phyloP scores from a whole-genome alignment of 2,113 vertebrate genomes.

The Pelodiscus sinensis region DNA sequence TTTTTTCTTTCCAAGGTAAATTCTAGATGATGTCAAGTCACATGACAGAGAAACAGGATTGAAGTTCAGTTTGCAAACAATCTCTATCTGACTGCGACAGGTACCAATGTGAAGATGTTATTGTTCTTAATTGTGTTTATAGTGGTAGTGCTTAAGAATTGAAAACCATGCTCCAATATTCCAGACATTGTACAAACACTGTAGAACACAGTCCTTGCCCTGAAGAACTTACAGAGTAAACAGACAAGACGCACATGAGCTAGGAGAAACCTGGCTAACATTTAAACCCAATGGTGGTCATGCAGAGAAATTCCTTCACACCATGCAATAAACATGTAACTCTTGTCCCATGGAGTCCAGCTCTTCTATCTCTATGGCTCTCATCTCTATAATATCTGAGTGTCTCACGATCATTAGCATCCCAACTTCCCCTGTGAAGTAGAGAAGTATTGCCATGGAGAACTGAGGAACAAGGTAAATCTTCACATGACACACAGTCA shows the following conservation, averaged over 20 bases:
- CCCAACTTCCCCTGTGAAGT: neutral
- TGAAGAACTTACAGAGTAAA: neutral
- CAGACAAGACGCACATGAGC: neutral
- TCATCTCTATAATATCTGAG: neutral
- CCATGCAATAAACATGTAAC: neutral
- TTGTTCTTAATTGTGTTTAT: neutral
- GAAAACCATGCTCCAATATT: neutral
- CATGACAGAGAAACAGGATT: neutral
- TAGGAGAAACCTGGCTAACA: neutral
- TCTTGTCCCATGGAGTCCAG: neutral
- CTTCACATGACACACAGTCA: too few relatives aligned
- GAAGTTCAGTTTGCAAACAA: slow-evolving; percentile 8
- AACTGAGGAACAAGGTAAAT: neutral
- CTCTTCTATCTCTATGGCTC: neutral
- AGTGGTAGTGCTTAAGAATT: neutral
- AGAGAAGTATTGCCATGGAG: neutral
- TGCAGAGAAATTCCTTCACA: neutral
- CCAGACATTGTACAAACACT: neutral
- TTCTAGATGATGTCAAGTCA: slow-evolving; percentile 37
- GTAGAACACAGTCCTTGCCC: neutral
- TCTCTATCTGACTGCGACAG: slow-evolving; percentile 27
- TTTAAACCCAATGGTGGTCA: neutral
- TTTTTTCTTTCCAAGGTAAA: slow-evolving; percentile 66
- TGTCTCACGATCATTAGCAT: neutral
- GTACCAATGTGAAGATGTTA: slow-evolving; percentile 47